Percentiles rank a stretch among this genome's conserved stretches.
Evolutionary conservation across 2,113 vertebrate species (phyloP).

Genomic region (Phrynosoma platyrhinos): DNA sequence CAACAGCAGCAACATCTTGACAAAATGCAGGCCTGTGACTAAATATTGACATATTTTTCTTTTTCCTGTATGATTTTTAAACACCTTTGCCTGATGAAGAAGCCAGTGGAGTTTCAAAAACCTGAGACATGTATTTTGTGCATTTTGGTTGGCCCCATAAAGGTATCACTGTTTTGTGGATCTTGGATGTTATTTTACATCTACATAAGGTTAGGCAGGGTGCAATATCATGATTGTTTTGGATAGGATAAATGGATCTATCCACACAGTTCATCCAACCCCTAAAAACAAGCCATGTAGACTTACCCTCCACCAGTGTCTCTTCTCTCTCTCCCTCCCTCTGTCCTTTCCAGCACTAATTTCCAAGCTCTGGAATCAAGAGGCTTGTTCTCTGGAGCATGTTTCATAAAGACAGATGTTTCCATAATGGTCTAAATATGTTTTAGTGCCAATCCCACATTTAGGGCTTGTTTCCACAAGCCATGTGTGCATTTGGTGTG

Average conservation of each 20-base stretch:
- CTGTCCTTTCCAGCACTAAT: background rate
- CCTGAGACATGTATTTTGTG: background rate
- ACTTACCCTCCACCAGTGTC: too few species aligned
- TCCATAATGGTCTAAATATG: background rate
- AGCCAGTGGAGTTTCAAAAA: too few species aligned
- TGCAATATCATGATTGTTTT: background rate
- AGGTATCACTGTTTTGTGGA: background rate
- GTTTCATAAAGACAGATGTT: conserved; percentile 5
- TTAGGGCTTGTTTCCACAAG: background rate
- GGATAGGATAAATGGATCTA: background rate
- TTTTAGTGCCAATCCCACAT: background rate
- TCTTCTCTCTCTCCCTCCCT: background rate
- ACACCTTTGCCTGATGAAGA: too few species aligned
- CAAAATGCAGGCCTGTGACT: too few species aligned
- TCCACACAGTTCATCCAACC: background rate
- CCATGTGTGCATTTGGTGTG: background rate
- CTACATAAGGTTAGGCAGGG: background rate
- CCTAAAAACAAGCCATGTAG: background rate
- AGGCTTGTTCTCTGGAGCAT: background rate
- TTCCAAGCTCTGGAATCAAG: background rate
- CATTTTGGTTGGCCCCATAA: background rate
- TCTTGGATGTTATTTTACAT: too few species aligned
- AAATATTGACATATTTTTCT: too few species aligned
- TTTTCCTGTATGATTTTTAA: too few species aligned
- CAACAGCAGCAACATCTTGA: too few species aligned